Conservation (phyloP, 1,140 invertebrate genomes). For the Halesus radiatus region DNA sequence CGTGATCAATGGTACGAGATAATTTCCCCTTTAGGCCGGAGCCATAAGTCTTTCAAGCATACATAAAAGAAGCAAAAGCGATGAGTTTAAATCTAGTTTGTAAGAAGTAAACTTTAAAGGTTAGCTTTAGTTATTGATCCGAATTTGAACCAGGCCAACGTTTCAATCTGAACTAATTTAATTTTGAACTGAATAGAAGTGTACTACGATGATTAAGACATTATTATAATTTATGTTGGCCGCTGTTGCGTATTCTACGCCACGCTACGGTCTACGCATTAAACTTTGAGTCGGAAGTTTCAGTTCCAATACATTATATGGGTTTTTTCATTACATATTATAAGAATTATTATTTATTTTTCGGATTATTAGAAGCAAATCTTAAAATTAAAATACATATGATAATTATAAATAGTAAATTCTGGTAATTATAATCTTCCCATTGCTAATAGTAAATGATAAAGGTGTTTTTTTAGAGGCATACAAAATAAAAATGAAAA, state of each 20-base stretch:
- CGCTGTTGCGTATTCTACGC: neutral
- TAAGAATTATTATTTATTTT: too few relatives aligned
- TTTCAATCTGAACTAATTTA: neutral
- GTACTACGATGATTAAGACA: neutral
- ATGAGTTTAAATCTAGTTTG: slow-evolving; percentile 11
- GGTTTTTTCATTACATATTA: too few relatives aligned
- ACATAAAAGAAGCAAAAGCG: neutral
- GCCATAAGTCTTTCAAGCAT: slow-evolving; percentile 48
- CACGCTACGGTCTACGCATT: neutral
- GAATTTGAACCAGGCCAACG: neutral
- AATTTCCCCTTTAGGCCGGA: slow-evolving; percentile 52
- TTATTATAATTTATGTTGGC: neutral
- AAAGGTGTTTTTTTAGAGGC: too few relatives aligned
- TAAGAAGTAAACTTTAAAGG: slow-evolving; percentile 5
- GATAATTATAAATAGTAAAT: too few relatives aligned
- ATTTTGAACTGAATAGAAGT: neutral
- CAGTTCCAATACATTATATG: too few relatives aligned
- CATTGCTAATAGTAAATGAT: too few relatives aligned
- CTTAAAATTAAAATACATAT: too few relatives aligned
- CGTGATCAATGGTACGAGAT: slow-evolving; percentile 55
- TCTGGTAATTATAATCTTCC: too few relatives aligned
- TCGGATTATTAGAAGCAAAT: too few relatives aligned
- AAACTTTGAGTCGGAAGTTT: too few relatives aligned
- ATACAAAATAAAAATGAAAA: too few relatives aligned
- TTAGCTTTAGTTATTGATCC: neutral